Conservation (phyloP, 1,140 invertebrate species). For the Centruroides vittatus region DNA sequence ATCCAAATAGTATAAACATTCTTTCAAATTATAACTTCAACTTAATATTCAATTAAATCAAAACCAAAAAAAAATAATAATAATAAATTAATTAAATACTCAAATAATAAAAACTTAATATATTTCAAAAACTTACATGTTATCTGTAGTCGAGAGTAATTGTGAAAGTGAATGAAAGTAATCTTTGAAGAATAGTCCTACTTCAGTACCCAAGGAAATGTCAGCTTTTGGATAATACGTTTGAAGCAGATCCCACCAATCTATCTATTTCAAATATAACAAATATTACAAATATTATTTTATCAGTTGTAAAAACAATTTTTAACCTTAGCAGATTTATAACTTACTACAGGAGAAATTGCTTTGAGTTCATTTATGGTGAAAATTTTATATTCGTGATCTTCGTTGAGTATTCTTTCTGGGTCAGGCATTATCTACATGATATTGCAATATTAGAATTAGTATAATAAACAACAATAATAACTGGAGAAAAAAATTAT, state of each 20-base stretch:
- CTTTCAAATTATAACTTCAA: not conserved
- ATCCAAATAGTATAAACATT: no score
- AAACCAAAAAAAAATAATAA: conserved; percentile 7
- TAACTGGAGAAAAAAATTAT: no score
- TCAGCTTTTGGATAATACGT: conserved; percentile 36
- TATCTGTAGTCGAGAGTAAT: conserved; percentile 41
- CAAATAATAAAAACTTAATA: not conserved
- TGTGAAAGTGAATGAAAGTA: conserved; percentile 39
- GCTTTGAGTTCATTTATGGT: no score
- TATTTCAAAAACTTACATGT: conserved; percentile 25
- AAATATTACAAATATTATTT: conserved; percentile 1
- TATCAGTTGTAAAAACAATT: no score
- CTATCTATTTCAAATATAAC: conserved; percentile 30
- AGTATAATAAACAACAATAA: no score
- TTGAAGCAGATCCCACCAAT: conserved; percentile 37
- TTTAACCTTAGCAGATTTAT: no score
- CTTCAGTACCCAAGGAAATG: conserved; percentile 36
- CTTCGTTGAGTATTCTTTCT: no score
- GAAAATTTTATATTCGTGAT: no score
- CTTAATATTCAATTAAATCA: not conserved
- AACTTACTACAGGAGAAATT: no score
- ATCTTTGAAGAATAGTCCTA: conserved; percentile 36
- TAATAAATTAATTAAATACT: no score
- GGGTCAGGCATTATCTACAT: no score
- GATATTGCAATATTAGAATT: no score